Conservation (phyloP, 1,140 invertebrate genomes). For the Himalopsyche phryganea region DNA sequence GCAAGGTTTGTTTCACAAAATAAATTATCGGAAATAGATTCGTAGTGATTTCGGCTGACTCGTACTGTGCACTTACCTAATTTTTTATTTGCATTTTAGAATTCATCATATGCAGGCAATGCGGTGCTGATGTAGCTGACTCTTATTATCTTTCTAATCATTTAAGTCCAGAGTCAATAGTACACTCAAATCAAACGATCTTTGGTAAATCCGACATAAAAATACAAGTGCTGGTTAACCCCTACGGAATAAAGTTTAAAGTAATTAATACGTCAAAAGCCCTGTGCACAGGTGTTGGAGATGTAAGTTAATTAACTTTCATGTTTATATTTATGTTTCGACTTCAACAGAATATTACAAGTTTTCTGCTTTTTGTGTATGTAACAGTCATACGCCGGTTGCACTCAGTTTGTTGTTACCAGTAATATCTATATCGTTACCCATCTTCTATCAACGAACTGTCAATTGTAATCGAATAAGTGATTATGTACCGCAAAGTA, state of each 20-base stretch:
- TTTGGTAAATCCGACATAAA: slow-evolving; percentile 50
- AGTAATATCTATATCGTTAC: no score
- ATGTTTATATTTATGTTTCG: no score
- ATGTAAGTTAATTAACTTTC: slow-evolving; percentile 40
- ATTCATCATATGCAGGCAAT: slow-evolving; percentile 51
- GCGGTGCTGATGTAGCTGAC: slow-evolving; percentile 52
- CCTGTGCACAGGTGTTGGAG: slow-evolving; percentile 47
- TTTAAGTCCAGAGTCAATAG: slow-evolving; percentile 45
- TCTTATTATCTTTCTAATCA: slow-evolving; percentile 49
- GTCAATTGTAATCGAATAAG: no score
- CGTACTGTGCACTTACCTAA: background rate
- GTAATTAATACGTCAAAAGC: slow-evolving; percentile 50
- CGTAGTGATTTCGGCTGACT: no score
- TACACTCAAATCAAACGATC: slow-evolving; percentile 46
- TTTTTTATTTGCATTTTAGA: slow-evolving; percentile 40
- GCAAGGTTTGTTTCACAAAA: background rate
- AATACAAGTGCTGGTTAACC: slow-evolving; percentile 51
- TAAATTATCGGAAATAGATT: no score
- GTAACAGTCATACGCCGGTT: no score
- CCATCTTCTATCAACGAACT: no score
- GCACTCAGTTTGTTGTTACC: no score
- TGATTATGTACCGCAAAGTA: no score
- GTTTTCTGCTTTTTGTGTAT: no score
- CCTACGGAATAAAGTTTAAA: slow-evolving; percentile 50
- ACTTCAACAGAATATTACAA: no score